Base-by-base conservation (phyloP, 2,888 invertebrate species). In the Acrobasis consociella region DNA sequence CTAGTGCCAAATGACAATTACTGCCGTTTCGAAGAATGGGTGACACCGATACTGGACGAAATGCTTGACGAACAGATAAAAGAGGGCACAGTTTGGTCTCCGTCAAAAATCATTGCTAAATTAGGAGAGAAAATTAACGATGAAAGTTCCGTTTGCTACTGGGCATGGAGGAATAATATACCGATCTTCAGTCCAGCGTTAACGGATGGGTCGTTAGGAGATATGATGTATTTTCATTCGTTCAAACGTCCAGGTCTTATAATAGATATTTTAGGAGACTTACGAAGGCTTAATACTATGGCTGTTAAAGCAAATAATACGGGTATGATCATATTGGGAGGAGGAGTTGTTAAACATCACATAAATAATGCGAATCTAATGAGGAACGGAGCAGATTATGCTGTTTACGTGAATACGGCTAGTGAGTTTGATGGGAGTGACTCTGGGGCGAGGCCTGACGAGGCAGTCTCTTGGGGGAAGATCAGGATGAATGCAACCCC, bases 141-240 rank as follows among this genome's bases (percentile, higher is more conserved):
- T 86, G 94, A 96, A 72, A 95, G 96, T 17, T 99, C 99, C 1
- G 97, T 99, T 63, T 99, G 97, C 80, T 99, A 99, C 78, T 99
- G 99, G 99, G 98, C 99, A 15, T 96, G 97, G 74, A 97, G 96
- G 83, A 99, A 99, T 86, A 95, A 97, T 78, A 99, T 99, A 81
- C 99, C 99, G 0, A 96, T 99, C 0, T 99, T 97, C 83, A 97
- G 99, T 88, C 99, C 99, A 0, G 99, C 99, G 0, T 89, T 99
- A 66, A 99, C 99, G 0, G 99, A 99, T 91, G 99, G 99, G 0
- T 98, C 98, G 72, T 91, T 97, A 66, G 99, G 99, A 0, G 99
- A 99, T 82, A 99, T 99, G 99, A 97, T 99, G 95, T 99, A 98
- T 85, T 99, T 99, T 81, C 99, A 99, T 89, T 98, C 99, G 0